Evolutionary conservation across 2,797 vertebrate species (phyloP).

Genomic region (Lerista edwardsae): DNA sequence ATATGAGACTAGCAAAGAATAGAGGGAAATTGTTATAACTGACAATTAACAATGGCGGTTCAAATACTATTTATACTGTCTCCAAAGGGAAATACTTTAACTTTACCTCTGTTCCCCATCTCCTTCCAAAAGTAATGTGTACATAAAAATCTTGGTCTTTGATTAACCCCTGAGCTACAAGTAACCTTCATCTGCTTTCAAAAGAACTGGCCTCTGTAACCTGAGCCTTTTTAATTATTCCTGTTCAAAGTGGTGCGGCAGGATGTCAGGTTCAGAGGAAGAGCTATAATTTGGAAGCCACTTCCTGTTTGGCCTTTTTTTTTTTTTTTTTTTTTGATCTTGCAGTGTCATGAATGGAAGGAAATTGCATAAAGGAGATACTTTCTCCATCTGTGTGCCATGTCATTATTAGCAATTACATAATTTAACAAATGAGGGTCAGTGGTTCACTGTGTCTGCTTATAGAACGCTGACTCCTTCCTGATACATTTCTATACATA

Average conservation of each 20-base stretch:
- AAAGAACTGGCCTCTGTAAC: conserved; percentile 83
- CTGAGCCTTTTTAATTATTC: conserved; percentile 83
- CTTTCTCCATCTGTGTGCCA: background rate
- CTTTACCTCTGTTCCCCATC: conserved; percentile 69
- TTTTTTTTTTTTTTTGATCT: conserved; percentile 49
- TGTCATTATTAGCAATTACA: conserved; percentile 43
- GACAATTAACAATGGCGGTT: conserved; percentile 80
- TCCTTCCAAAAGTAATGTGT: conserved; percentile 72
- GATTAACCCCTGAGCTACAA: conserved; percentile 86
- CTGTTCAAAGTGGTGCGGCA: conserved; percentile 87
- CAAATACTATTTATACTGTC: conserved; percentile 67
- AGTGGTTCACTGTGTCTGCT: conserved; percentile 46
- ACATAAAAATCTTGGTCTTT: conserved; percentile 86
- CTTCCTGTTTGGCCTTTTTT: conserved; percentile 65
- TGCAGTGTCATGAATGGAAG: conserved; percentile 33
- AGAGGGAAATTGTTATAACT: conserved; percentile 70
- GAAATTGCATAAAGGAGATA: conserved; percentile 6
- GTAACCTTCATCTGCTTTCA: conserved; percentile 84
- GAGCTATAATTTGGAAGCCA: conserved; percentile 70
- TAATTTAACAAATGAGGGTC: conserved; percentile 44
- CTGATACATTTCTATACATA: conserved; percentile 10
- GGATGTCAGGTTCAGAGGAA: conserved; percentile 88
- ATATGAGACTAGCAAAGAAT: background rate
- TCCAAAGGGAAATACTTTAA: conserved; percentile 81
- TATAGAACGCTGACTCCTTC: conserved; percentile 17